Conservation (phyloP, 2,113 vertebrate species). For the Passer montanus region DNA sequence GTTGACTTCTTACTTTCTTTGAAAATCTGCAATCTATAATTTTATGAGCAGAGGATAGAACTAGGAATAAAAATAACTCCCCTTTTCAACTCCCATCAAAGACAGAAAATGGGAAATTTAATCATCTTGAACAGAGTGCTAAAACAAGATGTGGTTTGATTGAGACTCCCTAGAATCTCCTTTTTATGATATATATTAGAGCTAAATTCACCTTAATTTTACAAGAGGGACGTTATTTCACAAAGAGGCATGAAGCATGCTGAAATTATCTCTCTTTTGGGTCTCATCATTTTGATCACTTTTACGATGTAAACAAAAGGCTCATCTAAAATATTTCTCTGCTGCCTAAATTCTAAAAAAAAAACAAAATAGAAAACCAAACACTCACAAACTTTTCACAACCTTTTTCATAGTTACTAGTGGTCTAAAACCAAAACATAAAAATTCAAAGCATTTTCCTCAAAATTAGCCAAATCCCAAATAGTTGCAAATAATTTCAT, state of each 20-base stretch:
- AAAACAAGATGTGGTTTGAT: constrained; percentile 19
- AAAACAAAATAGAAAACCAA: neutral
- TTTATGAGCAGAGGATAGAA: constrained; percentile 12
- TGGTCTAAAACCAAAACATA: neutral
- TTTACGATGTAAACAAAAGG: constrained; percentile 1
- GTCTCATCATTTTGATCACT: neutral
- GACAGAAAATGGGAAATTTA: constrained; percentile 51
- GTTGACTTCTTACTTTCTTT: constrained; percentile 3
- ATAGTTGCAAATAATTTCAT: neutral
- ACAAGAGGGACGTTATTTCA: constrained; percentile 5
- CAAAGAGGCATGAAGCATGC: neutral
- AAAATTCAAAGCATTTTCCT: neutral
- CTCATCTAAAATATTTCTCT: neutral
- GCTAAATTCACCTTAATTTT: constrained; percentile 33
- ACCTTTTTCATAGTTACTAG: accelerated
- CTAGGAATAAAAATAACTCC: constrained; percentile 34
- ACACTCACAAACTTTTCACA: neutral
- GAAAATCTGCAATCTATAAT: constrained; percentile 22
- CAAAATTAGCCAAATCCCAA: neutral
- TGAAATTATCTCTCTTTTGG: neutral
- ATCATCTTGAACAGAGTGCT: constrained; percentile 43
- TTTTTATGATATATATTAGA: constrained; percentile 39
- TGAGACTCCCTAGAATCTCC: constrained; percentile 24
- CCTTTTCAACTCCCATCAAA: constrained; percentile 29
- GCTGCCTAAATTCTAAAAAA: neutral